Evolutionary conservation across 2,113 vertebrate species (phyloP).

Genomic region (Nothoprocta pentlandii): DNA sequence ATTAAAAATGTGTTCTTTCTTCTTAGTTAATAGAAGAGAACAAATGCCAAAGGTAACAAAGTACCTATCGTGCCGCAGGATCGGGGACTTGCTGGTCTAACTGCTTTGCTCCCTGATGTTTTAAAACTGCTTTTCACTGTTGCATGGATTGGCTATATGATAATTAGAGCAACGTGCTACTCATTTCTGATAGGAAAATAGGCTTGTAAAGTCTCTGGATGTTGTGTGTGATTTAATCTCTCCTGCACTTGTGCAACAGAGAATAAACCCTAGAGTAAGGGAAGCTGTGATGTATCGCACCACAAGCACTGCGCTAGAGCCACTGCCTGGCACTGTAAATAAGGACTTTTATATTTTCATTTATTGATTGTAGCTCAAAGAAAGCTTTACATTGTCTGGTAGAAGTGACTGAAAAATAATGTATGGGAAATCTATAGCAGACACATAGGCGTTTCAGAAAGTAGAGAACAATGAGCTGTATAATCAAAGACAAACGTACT

Average conservation of each 20-base stretch:
- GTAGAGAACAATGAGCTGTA: slow-evolving; percentile 32
- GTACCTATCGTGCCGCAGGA: not conserved
- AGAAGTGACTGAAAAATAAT: slow-evolving; percentile 48
- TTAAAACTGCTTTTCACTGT: not conserved
- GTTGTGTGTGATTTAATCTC: slow-evolving; percentile 46
- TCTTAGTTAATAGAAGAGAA: not conserved
- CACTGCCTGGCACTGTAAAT: slow-evolving; percentile 52
- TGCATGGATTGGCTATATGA: not conserved
- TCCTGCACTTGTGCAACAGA: slow-evolving; percentile 29
- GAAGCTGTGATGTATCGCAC: slow-evolving; percentile 51
- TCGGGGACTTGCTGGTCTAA: not conserved
- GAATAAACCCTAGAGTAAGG: slow-evolving; percentile 27
- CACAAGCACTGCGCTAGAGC: slow-evolving; percentile 45
- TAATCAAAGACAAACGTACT: slow-evolving; percentile 22
- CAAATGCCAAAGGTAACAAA: not conserved
- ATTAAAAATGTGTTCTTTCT: not conserved
- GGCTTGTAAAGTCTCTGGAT: not conserved
- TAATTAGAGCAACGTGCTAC: not conserved
- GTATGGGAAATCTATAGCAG: slow-evolving; percentile 60
- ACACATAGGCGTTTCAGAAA: slow-evolving; percentile 21
- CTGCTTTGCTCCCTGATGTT: not conserved
- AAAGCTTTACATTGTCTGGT: slow-evolving; percentile 26
- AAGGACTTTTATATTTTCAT: slow-evolving; percentile 62
- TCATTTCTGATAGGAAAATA: slow-evolving; percentile 20
- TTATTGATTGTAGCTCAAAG: slow-evolving; percentile 52